Conservation (phyloP, 2,888 invertebrate genomes). For the Trisateles emortualis region DNA sequence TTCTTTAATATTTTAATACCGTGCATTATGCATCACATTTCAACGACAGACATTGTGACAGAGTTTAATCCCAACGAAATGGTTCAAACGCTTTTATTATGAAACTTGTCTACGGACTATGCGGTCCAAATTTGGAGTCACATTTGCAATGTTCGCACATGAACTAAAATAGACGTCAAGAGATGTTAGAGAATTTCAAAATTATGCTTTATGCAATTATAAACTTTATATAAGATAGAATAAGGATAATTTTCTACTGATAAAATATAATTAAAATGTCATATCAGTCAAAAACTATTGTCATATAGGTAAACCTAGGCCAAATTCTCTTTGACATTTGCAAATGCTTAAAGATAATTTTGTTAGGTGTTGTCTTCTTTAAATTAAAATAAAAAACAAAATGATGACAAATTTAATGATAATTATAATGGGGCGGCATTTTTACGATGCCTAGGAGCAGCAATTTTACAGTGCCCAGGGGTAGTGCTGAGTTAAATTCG, state of each 20-base stretch:
- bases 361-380: not conserved
- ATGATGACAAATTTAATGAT: too few relatives aligned
- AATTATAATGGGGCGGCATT: too few relatives aligned
- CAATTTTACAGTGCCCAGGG: too few relatives aligned
- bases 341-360: not conserved
- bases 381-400: too few relatives aligned
- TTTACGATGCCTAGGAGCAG: too few relatives aligned
- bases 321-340: not conserved
- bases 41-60: constrained; percentile 63
- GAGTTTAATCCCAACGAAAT: constrained; percentile 60
- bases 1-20: constrained; percentile 79
- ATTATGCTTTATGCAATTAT: not conserved
- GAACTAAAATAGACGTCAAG: too few relatives aligned
- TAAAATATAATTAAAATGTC: not conserved
- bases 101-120: constrained; percentile 39
- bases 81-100: constrained; percentile 49
- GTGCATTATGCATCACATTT: constrained; percentile 73
- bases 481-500: too few relatives aligned
- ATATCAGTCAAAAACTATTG: not conserved
- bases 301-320: too few relatives aligned
- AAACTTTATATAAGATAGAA: too few relatives aligned
- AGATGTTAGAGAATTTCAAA: too few relatives aligned
- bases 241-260: not conserved
- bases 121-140: constrained; percentile 37
- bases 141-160: constrained; percentile 24